Conservation (phyloP, 2,888 invertebrate genomes). For the Coelopa pilipes region DNA sequence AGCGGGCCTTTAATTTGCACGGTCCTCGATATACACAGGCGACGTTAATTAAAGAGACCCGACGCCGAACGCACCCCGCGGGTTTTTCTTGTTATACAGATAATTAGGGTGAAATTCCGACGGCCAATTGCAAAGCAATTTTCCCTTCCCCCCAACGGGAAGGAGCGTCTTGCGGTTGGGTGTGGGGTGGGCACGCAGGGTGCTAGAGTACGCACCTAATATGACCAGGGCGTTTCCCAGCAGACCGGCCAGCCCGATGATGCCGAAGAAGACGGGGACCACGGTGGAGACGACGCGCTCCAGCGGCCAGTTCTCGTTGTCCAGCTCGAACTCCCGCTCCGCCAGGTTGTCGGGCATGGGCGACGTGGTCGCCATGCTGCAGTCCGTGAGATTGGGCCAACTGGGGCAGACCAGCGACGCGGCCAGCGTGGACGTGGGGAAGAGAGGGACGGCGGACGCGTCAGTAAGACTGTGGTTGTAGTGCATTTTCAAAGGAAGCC, state of each 20-base stretch:
- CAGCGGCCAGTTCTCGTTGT: slow-evolving; percentile 69
- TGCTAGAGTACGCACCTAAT: slow-evolving; percentile 67
- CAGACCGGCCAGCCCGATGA: slow-evolving; percentile 87
- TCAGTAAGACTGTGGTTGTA: slow-evolving; percentile 26
- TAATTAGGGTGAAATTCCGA: too few species aligned
- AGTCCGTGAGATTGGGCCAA: slow-evolving; percentile 15
- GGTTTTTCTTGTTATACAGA: too few species aligned
- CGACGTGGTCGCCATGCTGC: slow-evolving; percentile 1
- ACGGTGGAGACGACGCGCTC: slow-evolving; percentile 77
- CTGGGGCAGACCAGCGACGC: slow-evolving; percentile 1
- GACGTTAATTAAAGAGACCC: too few species aligned
- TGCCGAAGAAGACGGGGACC: slow-evolving; percentile 85
- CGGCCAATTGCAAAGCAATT: too few species aligned
- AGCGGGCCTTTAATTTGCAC: too few species aligned
- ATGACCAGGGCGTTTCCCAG: slow-evolving; percentile 91
- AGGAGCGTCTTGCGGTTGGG: too few species aligned
- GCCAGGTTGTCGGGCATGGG: slow-evolving; percentile 54
- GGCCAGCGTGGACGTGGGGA: background rate
- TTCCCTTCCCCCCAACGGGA: too few species aligned
- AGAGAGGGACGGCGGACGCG: slow-evolving; percentile 6
- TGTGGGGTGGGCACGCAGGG: background rate
- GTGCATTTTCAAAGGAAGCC: background rate
- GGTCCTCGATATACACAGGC: too few species aligned
- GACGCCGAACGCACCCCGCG: too few species aligned
- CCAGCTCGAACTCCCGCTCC: slow-evolving; percentile 62